Evolutionary conservation across 2,888 invertebrate genomes (phyloP).

Genomic region (Spatulosminthurus flaviceps): DNA sequence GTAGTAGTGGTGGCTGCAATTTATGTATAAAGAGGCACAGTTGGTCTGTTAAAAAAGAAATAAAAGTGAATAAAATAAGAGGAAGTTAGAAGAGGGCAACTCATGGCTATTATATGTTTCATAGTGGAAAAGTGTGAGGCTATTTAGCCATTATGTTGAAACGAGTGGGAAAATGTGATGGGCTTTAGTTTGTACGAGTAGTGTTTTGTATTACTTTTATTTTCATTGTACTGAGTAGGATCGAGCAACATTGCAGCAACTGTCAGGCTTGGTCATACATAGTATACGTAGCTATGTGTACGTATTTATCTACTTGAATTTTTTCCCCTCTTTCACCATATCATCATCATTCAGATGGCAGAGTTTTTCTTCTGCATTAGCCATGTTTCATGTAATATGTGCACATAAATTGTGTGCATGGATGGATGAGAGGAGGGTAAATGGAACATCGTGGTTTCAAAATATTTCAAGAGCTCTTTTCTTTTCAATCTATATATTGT

Average conservation of each 20-base stretch:
- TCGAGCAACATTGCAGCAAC: no score
- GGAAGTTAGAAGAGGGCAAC: constrained; percentile 35
- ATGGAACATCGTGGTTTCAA: neutral
- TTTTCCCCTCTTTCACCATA: constrained; percentile 25
- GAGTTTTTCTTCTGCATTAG: neutral
- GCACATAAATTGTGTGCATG: constrained; percentile 10
- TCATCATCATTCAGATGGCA: constrained; percentile 40
- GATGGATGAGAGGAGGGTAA: neutral
- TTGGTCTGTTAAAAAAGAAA: neutral
- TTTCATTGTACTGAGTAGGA: neutral
- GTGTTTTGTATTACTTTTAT: neutral
- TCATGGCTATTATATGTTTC: constrained; percentile 24
- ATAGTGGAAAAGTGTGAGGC: constrained; percentile 24
- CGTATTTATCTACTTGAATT: neutral
- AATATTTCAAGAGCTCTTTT: constrained; percentile 29
- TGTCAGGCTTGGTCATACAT: no score
- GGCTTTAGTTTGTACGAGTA: neutral
- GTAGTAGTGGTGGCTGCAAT: neutral
- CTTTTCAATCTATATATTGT: neutral
- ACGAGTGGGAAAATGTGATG: neutral
- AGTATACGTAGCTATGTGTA: no score
- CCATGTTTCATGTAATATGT: neutral
- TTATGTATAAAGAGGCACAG: neutral
- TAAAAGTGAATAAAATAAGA: constrained; percentile 22
- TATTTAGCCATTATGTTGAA: constrained; percentile 20